These are phyloP conservation scores for Tachycineta bicolor DNA, from an alignment of 2,113 vertebrate genomes.

Conservation along the genomic window DNA sequence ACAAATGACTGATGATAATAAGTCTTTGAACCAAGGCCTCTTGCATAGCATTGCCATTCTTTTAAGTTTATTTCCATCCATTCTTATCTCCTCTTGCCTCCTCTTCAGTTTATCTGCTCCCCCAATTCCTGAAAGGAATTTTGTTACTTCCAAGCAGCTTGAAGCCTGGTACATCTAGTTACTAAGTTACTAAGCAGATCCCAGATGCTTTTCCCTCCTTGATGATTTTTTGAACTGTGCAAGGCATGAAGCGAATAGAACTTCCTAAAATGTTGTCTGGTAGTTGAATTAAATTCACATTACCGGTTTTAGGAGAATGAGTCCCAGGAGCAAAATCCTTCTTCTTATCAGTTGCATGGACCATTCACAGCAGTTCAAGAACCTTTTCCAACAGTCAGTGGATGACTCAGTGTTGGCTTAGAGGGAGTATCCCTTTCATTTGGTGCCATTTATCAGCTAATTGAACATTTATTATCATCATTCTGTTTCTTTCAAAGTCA, in stretches of 20 bases:
- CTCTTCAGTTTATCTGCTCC: not conserved
- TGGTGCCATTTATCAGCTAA: not conserved
- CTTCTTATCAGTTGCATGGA: not conserved
- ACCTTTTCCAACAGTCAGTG: not conserved
- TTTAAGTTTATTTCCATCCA: conserved; percentile 5
- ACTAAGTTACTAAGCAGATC: not conserved
- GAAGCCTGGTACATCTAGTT: not conserved
- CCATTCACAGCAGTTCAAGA: not conserved
- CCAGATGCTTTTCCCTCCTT: not conserved
- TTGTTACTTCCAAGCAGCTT: not conserved
- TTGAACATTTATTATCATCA: not conserved
- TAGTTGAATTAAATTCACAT: not conserved
- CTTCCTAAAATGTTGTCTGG: not conserved
- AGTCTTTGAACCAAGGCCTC: conserved; percentile 8
- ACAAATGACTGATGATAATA: not conserved
- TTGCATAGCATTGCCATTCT: not conserved
- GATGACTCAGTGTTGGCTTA: not conserved
- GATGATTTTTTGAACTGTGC: not conserved
- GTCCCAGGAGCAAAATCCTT: not conserved
- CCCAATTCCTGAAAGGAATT: conserved; percentile 4
- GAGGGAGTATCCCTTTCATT: not conserved
- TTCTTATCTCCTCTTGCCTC: conserved; percentile 29
- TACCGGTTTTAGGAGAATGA: not conserved
- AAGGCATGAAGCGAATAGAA: not conserved
- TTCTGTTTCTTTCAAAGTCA: not conserved